These are phyloP conservation scores for Scaptomyza polygonia DNA, from an alignment of 2,888 invertebrate species.

Conservation along the genomic window DNA sequence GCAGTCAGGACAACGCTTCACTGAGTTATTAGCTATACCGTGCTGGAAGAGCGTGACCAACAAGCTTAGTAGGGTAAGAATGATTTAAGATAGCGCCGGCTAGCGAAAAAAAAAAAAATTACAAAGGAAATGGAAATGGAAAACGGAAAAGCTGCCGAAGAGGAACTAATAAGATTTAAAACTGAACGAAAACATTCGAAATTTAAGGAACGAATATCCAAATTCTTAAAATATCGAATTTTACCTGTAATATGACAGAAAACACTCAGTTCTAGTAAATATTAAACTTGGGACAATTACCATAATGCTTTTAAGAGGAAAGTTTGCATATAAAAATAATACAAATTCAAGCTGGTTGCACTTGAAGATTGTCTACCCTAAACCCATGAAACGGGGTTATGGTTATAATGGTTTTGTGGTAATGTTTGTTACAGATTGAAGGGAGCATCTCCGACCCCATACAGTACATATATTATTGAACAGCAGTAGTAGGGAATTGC, in stretches of 20 bases:
- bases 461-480: too few relatives aligned
- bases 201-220: neutral
- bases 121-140: conserved; percentile 34
- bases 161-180: conserved; percentile 12
- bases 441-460: too few relatives aligned
- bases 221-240: neutral
- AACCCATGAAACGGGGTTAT: too few relatives aligned
- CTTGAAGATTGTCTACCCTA: too few relatives aligned
- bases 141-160: conserved; percentile 18
- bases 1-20: conserved; percentile 44
- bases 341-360: too few relatives aligned
- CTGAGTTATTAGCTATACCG: conserved; percentile 47
- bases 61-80: conserved; percentile 51
- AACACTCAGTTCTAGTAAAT: too few relatives aligned
- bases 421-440: too few relatives aligned
- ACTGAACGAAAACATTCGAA: neutral
- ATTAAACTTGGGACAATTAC: too few relatives aligned
- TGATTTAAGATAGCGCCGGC: conserved; percentile 39
- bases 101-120: conserved; percentile 6
- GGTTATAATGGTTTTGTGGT: too few relatives aligned
- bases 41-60: conserved; percentile 50
- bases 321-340: too few relatives aligned
- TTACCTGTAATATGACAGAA: neutral
- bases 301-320: too few relatives aligned
- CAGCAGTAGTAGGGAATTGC: too few relatives aligned